Conservation (phyloP, 2,797 vertebrate genomes). For the Apogon talboti region DNA sequence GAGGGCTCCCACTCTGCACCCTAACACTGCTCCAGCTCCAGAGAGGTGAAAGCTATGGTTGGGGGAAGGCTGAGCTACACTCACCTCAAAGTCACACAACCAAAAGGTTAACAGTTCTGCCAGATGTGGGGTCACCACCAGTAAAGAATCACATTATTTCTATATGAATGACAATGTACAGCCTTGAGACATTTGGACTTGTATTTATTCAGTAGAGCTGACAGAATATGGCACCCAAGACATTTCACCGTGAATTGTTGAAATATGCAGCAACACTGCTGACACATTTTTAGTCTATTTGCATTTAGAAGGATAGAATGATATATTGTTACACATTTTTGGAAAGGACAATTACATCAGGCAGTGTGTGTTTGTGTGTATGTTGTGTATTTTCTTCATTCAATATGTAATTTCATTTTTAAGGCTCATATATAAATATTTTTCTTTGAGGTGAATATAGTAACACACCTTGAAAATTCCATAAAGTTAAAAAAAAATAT, state of each 20-base stretch:
- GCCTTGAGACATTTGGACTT: constrained; percentile 76
- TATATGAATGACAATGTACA: constrained; percentile 75
- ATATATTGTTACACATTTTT: constrained; percentile 28
- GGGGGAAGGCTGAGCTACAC: constrained; percentile 51
- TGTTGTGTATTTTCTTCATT: neutral
- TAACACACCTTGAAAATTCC: no score
- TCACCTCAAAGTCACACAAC: constrained; percentile 71
- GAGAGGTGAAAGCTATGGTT: constrained; percentile 61
- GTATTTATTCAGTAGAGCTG: constrained; percentile 75
- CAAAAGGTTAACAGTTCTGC: constrained; percentile 77
- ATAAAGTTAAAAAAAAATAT: no score
- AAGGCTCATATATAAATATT: no score
- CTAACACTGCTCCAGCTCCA: constrained; percentile 60
- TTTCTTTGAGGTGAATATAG: no score
- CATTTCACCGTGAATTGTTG: constrained; percentile 59
- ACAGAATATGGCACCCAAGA: constrained; percentile 65
- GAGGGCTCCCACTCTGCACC: constrained; percentile 58
- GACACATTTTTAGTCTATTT: constrained; percentile 45
- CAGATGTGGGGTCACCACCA: constrained; percentile 72
- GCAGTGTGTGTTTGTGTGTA: neutral
- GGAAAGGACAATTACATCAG: constrained; percentile 25
- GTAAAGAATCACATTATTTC: constrained; percentile 76
- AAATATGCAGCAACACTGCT: constrained; percentile 63
- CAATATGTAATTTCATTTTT: no score
- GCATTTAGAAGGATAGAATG: constrained; percentile 56